A percentile compares a stretch with the other conserved stretches of the same genome.
Conservation (phyloP, 2,888 invertebrate genomes). For the Lumbricus terrestris region DNA sequence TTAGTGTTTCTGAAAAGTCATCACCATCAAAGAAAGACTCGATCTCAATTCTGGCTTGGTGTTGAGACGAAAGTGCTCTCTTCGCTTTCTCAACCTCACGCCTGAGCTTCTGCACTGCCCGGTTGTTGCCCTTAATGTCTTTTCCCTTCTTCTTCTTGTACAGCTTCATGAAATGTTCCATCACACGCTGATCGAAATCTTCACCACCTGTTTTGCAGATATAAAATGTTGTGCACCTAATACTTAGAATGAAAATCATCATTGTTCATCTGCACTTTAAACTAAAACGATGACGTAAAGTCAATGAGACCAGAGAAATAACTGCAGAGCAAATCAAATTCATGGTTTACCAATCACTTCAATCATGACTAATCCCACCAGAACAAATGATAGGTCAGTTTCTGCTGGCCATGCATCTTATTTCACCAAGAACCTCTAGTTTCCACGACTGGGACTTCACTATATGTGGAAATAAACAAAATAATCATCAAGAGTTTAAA, state of each 20-base stretch:
- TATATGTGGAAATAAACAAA: no score
- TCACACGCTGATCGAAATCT: constrained; percentile 96
- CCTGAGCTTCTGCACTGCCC: constrained; percentile 91
- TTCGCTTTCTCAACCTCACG: constrained; percentile 97
- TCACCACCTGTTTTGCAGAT: constrained; percentile 73
- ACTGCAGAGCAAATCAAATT: neutral
- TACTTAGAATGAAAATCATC: neutral
- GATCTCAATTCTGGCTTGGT: constrained; percentile 96
- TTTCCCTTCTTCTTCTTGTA: constrained; percentile 99
- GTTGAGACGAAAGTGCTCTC: constrained; percentile 87
- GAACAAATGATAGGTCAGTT: neutral
- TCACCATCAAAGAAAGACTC: constrained; percentile 97
- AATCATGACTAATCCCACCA: neutral
- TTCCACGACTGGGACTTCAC: no score
- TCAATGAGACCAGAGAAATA: neutral
- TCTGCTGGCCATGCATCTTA: neutral
- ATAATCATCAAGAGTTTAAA: no score
- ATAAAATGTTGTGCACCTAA: neutral
- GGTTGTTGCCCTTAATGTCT: constrained; percentile 87
- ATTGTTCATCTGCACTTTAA: neutral
- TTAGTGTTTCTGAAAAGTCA: constrained; percentile 95
- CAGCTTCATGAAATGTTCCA: constrained; percentile 97
- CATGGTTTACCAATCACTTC: neutral
- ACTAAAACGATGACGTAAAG: neutral
- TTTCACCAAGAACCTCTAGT: neutral